phyloP scores from a whole-genome alignment of 2,888 invertebrate species.

The Allolobophora icterica region DNA sequence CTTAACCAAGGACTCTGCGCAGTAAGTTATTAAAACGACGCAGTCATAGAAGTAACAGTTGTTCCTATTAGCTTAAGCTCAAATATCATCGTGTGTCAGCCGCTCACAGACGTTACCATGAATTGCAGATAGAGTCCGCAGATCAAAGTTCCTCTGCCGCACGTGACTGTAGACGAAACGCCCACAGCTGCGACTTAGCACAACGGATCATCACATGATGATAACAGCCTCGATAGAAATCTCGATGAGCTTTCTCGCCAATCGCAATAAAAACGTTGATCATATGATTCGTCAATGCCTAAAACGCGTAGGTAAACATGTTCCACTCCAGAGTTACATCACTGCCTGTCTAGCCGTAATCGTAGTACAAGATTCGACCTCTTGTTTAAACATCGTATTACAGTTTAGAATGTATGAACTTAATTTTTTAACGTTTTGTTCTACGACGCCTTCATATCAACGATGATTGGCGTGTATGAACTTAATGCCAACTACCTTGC shows the following conservation, averaged over 20 bases:
- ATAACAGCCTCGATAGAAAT: neutral
- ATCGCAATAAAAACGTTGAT: neutral
- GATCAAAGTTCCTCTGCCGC: neutral
- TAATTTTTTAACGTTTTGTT: too few relatives aligned
- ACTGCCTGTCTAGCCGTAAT: neutral
- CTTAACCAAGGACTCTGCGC: neutral
- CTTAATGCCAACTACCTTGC: too few relatives aligned
- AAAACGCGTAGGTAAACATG: neutral
- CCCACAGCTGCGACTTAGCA: neutral
- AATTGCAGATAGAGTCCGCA: neutral
- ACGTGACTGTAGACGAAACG: conserved; percentile 1
- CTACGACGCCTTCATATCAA: too few relatives aligned
- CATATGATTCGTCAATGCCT: neutral
- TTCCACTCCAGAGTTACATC: neutral
- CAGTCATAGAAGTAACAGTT: neutral
- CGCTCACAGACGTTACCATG: neutral
- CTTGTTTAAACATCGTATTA: too few relatives aligned
- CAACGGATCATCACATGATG: neutral
- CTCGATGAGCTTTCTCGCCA: neutral
- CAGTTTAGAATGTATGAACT: too few relatives aligned
- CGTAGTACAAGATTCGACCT: too few relatives aligned
- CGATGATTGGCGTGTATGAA: too few relatives aligned
- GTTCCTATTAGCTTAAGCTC: neutral
- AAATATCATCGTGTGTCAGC: neutral
- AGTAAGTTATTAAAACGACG: neutral